Evolutionary conservation across 92 coral and sea anemone species (phyloP), one percentile per base, ranked within the genome.

Genomic region (Palythoa grandis): DNA sequence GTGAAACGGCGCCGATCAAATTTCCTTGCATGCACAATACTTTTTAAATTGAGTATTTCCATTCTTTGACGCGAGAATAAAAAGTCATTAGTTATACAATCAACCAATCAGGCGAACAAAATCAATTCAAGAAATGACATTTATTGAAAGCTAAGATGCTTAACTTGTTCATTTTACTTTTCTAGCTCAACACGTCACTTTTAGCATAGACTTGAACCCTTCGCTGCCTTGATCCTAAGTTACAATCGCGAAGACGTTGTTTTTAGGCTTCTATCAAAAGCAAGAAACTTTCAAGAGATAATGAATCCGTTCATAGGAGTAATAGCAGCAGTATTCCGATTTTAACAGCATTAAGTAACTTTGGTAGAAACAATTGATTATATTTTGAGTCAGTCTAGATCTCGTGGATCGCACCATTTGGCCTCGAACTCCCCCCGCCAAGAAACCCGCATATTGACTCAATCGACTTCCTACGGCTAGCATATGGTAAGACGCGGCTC

Each of bases 51-150:
- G 56, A 77, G 54, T 67, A 77, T 48, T 67, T 77, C 17, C 77
- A 50, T 57, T 54, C 70, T 77, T 47, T 52, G 69, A 66, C 60
- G 70, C 54, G 19, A 60, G 50, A 77, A 35, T 8, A 13, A 60
- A 48, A 54, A 54, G n/a, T 77, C 82, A 77, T 77, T 77, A 77
- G 68, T 20, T 54, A 57, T 67, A 77, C 82, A 60, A 39, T 56
- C 68, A 77, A 25, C 82, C 82, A 77, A 77, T 77, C 82, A 77
- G 82, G 69, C 82, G 82, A 77, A 63, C 29, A 77, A 77, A 76
- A 77, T 24, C 48, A 16, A 54, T 74, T 77, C 82, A 77, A 77
- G 82, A 77, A 77, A 67, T 77, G 82, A 77, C 82, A 57, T 77
- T 57, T 77, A 77, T 77, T 77, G 69, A 72, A 72, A 72, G n/a